Evolutionary conservation across 2,113 vertebrate genomes (phyloP).

Genomic region (Caretta caretta): DNA sequence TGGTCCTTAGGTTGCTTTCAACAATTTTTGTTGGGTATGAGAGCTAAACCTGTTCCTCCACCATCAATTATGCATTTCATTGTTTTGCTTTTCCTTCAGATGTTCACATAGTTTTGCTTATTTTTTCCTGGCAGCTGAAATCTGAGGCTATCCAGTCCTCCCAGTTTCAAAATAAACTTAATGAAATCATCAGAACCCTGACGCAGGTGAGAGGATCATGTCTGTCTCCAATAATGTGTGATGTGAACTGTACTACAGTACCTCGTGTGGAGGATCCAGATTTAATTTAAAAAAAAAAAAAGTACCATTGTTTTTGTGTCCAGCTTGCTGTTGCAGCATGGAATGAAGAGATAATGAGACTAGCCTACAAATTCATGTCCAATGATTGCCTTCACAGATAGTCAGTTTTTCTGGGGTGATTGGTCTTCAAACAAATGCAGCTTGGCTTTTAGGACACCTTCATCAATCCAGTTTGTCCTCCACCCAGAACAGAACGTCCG

Average conservation of each 20-base stretch:
- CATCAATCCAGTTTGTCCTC: slow-evolving; percentile 89
- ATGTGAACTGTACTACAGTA: neutral
- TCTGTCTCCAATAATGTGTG: neutral
- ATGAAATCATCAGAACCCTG: slow-evolving; percentile 91
- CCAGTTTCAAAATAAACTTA: slow-evolving; percentile 88
- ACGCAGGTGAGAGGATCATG: slow-evolving; percentile 85
- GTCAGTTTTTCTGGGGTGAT: slow-evolving; percentile 90
- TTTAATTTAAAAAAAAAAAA: neutral
- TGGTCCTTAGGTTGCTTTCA: neutral
- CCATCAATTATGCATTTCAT: neutral
- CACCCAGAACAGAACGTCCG: slow-evolving; percentile 87
- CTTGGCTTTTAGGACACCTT: slow-evolving; percentile 90
- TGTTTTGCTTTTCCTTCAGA: neutral
- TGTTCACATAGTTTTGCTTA: neutral
- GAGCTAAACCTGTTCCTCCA: neutral
- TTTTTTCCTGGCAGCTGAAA: slow-evolving; percentile 81
- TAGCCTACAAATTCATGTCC: neutral
- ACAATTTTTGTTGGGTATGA: rapidly evolving
- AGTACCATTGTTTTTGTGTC: neutral
- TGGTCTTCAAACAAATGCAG: slow-evolving; percentile 93
- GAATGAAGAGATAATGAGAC: neutral
- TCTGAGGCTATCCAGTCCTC: slow-evolving; percentile 86
- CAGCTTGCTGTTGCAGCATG: neutral
- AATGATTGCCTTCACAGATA: slow-evolving; percentile 78
- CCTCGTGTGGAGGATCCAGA: neutral